Percentiles rank a stretch among this genome's conserved stretches.
Evolutionary conservation across 2,797 vertebrate species (phyloP).

Genomic region (Zalophus californianus): DNA sequence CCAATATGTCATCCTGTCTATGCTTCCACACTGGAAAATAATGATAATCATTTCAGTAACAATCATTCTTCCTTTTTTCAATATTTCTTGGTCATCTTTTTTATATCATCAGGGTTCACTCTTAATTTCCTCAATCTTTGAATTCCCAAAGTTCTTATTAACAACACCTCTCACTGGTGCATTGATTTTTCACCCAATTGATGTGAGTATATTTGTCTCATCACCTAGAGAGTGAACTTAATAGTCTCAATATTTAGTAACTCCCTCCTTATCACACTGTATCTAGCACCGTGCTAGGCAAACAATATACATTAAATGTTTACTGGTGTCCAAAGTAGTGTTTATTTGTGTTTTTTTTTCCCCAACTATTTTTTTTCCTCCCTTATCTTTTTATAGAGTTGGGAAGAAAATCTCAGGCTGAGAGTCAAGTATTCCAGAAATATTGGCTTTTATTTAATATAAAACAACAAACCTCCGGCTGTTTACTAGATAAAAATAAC

Average conservation of each 20-base stretch:
- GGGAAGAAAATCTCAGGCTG: background rate
- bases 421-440: background rate
- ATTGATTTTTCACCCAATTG: background rate
- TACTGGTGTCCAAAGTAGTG: background rate
- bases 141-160: background rate
- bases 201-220: background rate
- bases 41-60: background rate
- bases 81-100: background rate
- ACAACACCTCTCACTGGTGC: background rate
- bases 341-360: background rate
- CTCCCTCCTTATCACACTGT: background rate
- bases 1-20: background rate
- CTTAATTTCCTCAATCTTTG: background rate
- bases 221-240: background rate
- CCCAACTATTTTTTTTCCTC: background rate
- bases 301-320: background rate
- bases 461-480: background rate
- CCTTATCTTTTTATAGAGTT: background rate
- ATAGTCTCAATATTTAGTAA: background rate
- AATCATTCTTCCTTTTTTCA: background rate
- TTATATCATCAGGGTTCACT: background rate
- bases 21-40: background rate
- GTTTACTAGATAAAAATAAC: conserved; percentile 35
- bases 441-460: conserved; percentile 15
- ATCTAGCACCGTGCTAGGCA: background rate